These are phyloP conservation scores for Lamproptera curius DNA, from an alignment of 2,888 invertebrate genomes.

Conservation along the genomic window DNA sequence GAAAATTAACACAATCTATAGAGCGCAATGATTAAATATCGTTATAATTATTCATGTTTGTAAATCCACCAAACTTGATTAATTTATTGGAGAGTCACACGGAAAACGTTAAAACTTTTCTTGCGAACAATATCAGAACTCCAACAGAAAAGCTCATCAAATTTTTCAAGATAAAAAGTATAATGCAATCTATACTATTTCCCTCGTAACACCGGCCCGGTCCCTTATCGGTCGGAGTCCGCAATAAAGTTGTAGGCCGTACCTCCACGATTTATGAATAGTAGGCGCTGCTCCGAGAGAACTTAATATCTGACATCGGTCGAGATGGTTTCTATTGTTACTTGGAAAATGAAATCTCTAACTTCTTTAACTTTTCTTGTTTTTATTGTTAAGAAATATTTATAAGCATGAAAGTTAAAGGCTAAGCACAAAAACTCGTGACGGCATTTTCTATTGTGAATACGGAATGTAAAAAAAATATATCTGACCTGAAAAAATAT, in stretches of 20 bases:
- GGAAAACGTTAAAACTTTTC: too few species aligned
- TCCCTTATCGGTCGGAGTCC: conserved; percentile 38
- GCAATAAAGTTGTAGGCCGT: conserved; percentile 45
- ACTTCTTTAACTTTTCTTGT: conserved; percentile 2
- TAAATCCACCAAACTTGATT: too few species aligned
- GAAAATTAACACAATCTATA: too few species aligned
- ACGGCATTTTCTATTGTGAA: neutral
- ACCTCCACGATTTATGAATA: conserved; percentile 43
- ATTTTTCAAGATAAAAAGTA: conserved; percentile 13
- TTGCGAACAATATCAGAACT: conserved; percentile 2
- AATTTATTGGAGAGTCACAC: too few species aligned
- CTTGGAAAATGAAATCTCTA: conserved; percentile 15
- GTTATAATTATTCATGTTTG: too few species aligned
- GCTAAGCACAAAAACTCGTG: too few species aligned
- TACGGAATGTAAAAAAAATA: too few species aligned
- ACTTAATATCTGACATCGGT: conserved; percentile 37
- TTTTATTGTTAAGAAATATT: too few species aligned
- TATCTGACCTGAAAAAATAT: neutral
- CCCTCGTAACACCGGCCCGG: conserved; percentile 34
- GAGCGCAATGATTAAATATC: too few species aligned
- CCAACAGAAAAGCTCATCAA: neutral
- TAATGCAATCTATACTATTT: conserved; percentile 30
- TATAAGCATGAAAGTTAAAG: too few species aligned
- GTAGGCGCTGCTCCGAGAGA: conserved; percentile 31
- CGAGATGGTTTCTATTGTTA: conserved; percentile 22